Conservation (phyloP, 2,888 invertebrate genomes). For the Crossocerus cetratus region DNA sequence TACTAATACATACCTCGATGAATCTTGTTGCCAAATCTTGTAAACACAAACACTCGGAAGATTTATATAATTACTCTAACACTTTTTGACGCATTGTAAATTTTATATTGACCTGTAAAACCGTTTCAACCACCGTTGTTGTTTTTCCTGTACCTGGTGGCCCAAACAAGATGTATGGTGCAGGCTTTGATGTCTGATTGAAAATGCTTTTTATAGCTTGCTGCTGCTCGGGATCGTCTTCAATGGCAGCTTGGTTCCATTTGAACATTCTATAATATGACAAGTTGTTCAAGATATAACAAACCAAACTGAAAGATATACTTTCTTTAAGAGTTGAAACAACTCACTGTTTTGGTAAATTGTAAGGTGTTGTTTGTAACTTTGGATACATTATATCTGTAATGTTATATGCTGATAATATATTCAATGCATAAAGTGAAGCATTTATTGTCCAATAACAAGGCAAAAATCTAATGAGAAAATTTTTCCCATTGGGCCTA, state of each 20-base stretch:
- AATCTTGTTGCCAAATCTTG: conserved; percentile 69
- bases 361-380: conserved; percentile 9
- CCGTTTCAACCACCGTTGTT: conserved; percentile 84
- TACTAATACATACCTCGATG: conserved; percentile 79
- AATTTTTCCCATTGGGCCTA: neutral
- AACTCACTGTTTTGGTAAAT: conserved; percentile 26
- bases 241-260: conserved; percentile 75
- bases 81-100: neutral
- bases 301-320: neutral
- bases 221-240: conserved; percentile 80
- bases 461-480: conserved; percentile 46
- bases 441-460: conserved; percentile 45
- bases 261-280: conserved; percentile 10
- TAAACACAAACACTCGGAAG: conserved; percentile 14
- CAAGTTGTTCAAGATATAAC: neutral
- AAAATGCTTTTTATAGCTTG: conserved; percentile 84
- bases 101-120: conserved; percentile 79
- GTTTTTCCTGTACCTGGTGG: conserved; percentile 92
- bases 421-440: conserved; percentile 54
- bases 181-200: conserved; percentile 80
- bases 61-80: neutral
- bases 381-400: conserved; percentile 53
- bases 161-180: conserved; percentile 91
- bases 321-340: neutral
- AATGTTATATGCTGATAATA: conserved; percentile 37